These are phyloP conservation scores for Onychomys torridus DNA, from an alignment of 2,797 vertebrate genomes.

Conservation along the genomic window DNA sequence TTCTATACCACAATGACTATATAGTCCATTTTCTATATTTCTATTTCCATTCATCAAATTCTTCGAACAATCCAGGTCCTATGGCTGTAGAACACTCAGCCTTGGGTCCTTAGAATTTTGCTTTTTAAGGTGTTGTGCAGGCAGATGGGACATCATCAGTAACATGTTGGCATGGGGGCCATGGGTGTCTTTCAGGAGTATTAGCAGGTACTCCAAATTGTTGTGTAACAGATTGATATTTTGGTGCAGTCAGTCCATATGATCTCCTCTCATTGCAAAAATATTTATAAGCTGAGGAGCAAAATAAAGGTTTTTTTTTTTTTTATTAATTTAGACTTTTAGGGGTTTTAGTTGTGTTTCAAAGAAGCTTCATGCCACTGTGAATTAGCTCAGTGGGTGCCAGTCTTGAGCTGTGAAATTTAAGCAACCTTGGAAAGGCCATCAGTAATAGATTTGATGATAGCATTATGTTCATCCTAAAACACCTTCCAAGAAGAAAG, in stretches of 20 bases:
- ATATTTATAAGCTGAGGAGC: neutral
- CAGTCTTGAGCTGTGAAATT: conserved; percentile 44
- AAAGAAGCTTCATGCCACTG: conserved; percentile 34
- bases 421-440: conserved; percentile 32
- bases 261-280: neutral
- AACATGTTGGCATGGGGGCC: neutral
- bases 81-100: too few species aligned
- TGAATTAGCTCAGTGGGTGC: conserved; percentile 17
- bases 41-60: neutral
- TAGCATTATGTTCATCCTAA: neutral
- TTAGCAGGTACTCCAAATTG: neutral
- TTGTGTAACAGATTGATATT: neutral
- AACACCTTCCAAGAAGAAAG: conserved; percentile 51
- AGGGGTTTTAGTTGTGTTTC: neutral
- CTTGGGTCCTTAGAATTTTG: neutral
- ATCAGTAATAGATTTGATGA: conserved; percentile 62
- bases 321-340: conserved; percentile 27
- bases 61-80: neutral
- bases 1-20: neutral
- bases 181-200: neutral
- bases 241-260: neutral
- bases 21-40: neutral
- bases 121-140: neutral
- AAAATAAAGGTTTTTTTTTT: conserved; percentile 9
- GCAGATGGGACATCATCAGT: neutral